Base-by-base conservation (phyloP, 2,888 invertebrate species). In the Plagodis dolabraria region DNA sequence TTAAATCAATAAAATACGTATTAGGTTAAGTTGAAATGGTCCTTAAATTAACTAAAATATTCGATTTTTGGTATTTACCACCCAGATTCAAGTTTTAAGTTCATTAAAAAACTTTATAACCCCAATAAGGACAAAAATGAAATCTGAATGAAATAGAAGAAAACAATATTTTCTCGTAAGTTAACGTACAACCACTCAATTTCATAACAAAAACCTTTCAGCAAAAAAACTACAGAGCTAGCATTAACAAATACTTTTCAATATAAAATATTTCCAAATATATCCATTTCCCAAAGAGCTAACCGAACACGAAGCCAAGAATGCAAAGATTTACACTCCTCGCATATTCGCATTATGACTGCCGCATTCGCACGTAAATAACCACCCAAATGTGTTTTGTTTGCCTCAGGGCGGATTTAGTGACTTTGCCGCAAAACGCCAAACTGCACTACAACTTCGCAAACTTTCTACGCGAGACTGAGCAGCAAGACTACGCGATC, bases 371-470 rank as follows among this genome's bases (percentile, higher is more conserved):
- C 51, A 54, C 73, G 75, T 86, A 84, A 83, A 86, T 86, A 79
- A 84, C 80, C 75, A 63, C 74, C 40, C 63, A 79, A 85, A 85
- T 86, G 86, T 85, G 83, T 85, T 83, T 87, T 86, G 86, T 85
- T 84, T 82, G 81, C 92, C 94, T 86, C 93, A 97, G 97, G 80
- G 95, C 97, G 76, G 98, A 97, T 70, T 92, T 98, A 79, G 94
- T 94, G 85, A 95, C 95, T 70, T 89, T 97, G 74, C 97, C 97
- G 51, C 95, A 96, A 86, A 98, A 98, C 88, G 97, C 97, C 72
- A 98, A 98, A 93, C 96, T 97, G 94, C 97, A 97, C 93, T 98
- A 97, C 94, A 98, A 98, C 94, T 97, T 96, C 79, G 98, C 95
- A 58, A 98, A 98, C 94, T 96, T 96, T 84, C 94, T 97, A 65